A percentile compares a stretch with the other conserved stretches of the same genome.
phyloP scores from a whole-genome alignment of 2,113 vertebrate species.

The Spea bombifrons region DNA sequence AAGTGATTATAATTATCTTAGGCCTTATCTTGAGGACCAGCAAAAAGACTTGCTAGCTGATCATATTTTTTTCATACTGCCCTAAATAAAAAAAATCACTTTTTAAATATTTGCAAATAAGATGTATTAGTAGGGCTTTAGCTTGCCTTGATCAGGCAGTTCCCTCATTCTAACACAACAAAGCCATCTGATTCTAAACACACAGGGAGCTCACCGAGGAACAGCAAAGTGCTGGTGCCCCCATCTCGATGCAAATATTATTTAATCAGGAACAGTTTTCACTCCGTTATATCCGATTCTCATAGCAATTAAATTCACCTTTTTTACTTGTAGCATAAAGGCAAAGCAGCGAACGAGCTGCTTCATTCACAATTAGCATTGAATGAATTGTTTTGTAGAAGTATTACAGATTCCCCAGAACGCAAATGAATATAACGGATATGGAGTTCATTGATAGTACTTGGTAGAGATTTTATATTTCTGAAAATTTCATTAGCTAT shows the following conservation, averaged over 20 bases:
- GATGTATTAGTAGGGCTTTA: too few species aligned
- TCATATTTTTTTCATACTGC: too few species aligned
- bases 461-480: conserved; percentile 49
- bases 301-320: conserved; percentile 64
- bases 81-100: too few species aligned
- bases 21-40: too few species aligned
- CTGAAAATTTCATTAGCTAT: too few species aligned
- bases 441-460: conserved; percentile 44
- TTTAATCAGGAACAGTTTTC: conserved; percentile 65
- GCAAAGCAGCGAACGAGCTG: conserved; percentile 54
- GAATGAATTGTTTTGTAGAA: conserved; percentile 61
- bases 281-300: conserved; percentile 62
- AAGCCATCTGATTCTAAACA: background rate
- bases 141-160: too few species aligned
- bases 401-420: conserved; percentile 50
- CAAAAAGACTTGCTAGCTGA: too few species aligned
- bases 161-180: too few species aligned
- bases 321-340: conserved; percentile 53
- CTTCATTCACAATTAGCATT: conserved; percentile 57
- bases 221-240: conserved; percentile 44
- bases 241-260: conserved; percentile 60
- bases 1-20: too few species aligned
- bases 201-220: conserved; percentile 45
- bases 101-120: too few species aligned
- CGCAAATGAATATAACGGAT: conserved; percentile 51